These are phyloP conservation scores for Hypercompe scribonia DNA, from an alignment of 2,888 invertebrate genomes.

Conservation along the genomic window DNA sequence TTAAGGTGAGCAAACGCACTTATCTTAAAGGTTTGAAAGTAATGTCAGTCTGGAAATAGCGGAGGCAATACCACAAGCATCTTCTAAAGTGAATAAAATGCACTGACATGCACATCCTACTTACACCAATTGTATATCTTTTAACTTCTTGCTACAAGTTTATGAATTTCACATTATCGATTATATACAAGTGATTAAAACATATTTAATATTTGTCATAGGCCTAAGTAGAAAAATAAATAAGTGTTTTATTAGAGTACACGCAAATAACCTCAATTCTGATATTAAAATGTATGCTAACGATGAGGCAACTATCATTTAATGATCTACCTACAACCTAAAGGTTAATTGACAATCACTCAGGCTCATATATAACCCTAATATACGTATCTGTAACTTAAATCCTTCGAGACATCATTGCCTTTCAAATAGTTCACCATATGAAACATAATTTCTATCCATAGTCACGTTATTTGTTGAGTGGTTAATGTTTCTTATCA, in stretches of 20 bases:
- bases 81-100: too few relatives aligned
- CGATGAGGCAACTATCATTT: conserved; percentile 15
- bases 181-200: too few relatives aligned
- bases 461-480: neutral
- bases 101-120: too few relatives aligned
- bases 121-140: too few relatives aligned
- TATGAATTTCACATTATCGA: too few relatives aligned
- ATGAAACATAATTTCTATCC: neutral
- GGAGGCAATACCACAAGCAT: too few relatives aligned
- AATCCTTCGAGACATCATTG: conserved; percentile 9
- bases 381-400: neutral
- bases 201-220: too few relatives aligned
- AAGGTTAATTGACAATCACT: conserved; percentile 22
- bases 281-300: conserved; percentile 23
- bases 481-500: neutral
- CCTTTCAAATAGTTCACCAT: neutral
- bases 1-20: too few relatives aligned
- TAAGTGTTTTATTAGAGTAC: neutral
- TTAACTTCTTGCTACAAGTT: too few relatives aligned
- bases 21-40: too few relatives aligned
- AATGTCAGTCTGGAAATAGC: too few relatives aligned
- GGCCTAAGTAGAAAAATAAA: neutral
- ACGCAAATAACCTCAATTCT: neutral
- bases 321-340: neutral
- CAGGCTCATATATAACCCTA: conserved; percentile 3